Evolutionary conservation across 2,888 invertebrate species (phyloP).

Genomic region (Microplitis manilae): DNA sequence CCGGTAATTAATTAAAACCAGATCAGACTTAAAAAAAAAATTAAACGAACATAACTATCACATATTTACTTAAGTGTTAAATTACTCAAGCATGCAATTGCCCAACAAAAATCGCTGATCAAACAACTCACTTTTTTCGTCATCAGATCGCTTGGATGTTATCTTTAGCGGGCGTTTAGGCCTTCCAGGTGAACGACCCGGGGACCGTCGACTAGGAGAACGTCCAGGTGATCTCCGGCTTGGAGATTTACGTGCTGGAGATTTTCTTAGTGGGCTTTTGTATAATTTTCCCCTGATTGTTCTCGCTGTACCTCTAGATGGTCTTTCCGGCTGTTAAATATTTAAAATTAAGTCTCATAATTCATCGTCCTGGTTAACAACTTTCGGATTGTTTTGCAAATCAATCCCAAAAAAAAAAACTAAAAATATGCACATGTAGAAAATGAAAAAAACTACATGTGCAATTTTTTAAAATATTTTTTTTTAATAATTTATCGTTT

Average conservation of each 20-base stretch:
- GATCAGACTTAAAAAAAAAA: neutral
- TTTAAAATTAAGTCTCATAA: neutral
- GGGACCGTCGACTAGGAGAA: constrained; percentile 53
- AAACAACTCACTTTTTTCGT: constrained; percentile 52
- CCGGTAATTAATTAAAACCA: too few relatives aligned
- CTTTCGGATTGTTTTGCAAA: too few relatives aligned
- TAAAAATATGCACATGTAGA: neutral
- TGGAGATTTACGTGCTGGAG: constrained; percentile 57
- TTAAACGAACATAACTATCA: neutral
- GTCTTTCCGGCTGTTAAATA: constrained; percentile 55
- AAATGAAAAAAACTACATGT: neutral
- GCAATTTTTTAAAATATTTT: too few relatives aligned
- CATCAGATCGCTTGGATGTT: constrained; percentile 56
- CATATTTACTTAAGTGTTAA: neutral
- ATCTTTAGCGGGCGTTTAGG: constrained; percentile 1
- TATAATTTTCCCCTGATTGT: constrained; percentile 48
- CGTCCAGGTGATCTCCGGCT: constrained; percentile 55
- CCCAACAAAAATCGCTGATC: constrained; percentile 15
- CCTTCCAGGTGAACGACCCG: constrained; percentile 40
- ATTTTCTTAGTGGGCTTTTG: constrained; percentile 59
- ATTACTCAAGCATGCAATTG: constrained; percentile 29
- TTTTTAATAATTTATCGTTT: too few relatives aligned
- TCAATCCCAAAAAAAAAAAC: constrained; percentile 16
- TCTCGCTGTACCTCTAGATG: constrained; percentile 59
- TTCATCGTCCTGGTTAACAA: too few relatives aligned